Base-by-base conservation (phyloP, 2,797 vertebrate genomes). In the Microctenopoma steveboyesi region DNA sequence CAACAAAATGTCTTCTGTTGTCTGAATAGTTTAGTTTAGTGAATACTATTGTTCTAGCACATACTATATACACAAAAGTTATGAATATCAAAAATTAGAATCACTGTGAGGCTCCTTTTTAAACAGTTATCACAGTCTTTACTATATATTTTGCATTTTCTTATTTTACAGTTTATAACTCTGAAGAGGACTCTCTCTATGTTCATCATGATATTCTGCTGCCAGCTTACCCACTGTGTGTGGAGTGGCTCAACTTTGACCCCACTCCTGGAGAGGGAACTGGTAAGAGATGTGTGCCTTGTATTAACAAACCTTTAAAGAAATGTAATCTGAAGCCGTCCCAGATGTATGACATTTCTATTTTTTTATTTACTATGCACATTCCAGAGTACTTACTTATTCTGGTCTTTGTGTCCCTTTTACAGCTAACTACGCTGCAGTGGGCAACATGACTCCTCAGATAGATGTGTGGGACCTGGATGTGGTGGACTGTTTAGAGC, bases 381-480 rank as follows among this genome's bases (percentile, higher is more conserved):
- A 33, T 33, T 5, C 30, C 4, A 1, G 7, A 5, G 30, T 33
- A 33, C 45, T 46, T 46, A 18, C 45, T 18, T 18, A 13, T 18
- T 18, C 45, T 6, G 0, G 16, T 37, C 11, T 61, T 7, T 52
- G 30, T 55, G 11, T 64, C 10, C 28, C 4, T 5, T 1, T 9
- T 64, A 4, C 85, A 94, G 98, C 93, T 30, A 99, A 97, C 91
- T 97, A 96, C 0, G 95, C 95, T 35, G 98, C 98, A 1, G 95
- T 99, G 72, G 97, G 97, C 72, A 99, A 94, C 89, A 99, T 99
- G 97, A 98, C 95, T n/a, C 95, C 97, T 0, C 93, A 97, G 81
- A 98, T 99, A 35, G 97, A 99, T 9, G 87, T 99, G 42, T 99
- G 98, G 98, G 97, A 99, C 89, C 93, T 99, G 64, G 98, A 99